Base-by-base conservation (phyloP, 2,797 vertebrate genomes). In the Labeo calbasu region DNA sequence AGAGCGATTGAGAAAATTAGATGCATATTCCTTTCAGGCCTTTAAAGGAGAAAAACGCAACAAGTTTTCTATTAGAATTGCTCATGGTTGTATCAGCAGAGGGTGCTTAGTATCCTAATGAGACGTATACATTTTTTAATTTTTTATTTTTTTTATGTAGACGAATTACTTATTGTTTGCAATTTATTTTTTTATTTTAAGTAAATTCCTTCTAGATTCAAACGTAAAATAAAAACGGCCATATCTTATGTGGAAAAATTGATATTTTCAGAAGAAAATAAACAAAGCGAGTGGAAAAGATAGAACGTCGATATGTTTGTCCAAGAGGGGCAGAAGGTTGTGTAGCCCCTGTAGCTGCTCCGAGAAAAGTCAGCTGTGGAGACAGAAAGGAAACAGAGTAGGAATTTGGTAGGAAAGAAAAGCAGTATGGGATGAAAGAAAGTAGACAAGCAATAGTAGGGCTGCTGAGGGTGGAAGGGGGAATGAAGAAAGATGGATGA, bases 1-100 rank as follows among this genome's bases (percentile, higher is more conserved):
- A 92, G 90, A 23, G 19, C 92, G 92, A 91, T 92, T 92, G 90
- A 94, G 92, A 92, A 94, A 95, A 87, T 86, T 78, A 86, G 79
- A 86, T 50, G 59, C 84, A 46, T 85, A 75, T 78, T 87, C 78
- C 82, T 84, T 84, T 81, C 78, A 85, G 68, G 66, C 81, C 75
- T 73, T 32, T 71, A 76, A 77, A 77, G 73, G 63, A 77, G 73
- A 83, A 51, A 73, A 82, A 70, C 5, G 82, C 82, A 83, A 83
- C 82, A 83, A 77, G 73, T 83, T 83, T 83, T 77, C 19, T 40
- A 55, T 51, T 73, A 53, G 59, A 82, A 82, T 75, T 66, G 13
- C 59, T 53, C 21, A 12, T 50, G 71, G 70, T 73, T 66, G 50
- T 75, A 53, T 75, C 80, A 65, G 71, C 2, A 10, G 25, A 53